phyloP scores from a whole-genome alignment of 2,888 invertebrate species.

The Lithophane ornitopus region DNA sequence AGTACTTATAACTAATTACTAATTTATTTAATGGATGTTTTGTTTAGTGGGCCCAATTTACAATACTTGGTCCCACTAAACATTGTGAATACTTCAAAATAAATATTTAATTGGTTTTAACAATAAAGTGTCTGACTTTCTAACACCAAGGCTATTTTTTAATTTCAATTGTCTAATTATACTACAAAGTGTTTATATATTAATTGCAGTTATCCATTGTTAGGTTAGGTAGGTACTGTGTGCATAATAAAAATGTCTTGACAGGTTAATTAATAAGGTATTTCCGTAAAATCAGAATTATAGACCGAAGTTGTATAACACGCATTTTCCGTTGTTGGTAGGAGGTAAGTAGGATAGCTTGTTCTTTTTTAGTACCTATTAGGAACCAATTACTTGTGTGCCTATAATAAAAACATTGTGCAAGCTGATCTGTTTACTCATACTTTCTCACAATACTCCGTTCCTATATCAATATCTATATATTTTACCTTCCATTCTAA shows the following conservation, averaged over 20 bases:
- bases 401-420: not conserved
- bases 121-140: constrained; percentile 43
- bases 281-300: constrained; percentile 15
- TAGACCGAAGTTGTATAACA: not conserved
- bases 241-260: not conserved
- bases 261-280: not conserved
- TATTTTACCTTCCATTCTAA: not conserved
- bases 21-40: not conserved
- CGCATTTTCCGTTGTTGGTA: constrained; percentile 13
- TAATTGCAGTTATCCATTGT: not conserved
- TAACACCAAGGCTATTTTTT: constrained; percentile 61
- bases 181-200: not conserved
- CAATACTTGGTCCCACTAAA: no score
- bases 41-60: not conserved
- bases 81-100: not conserved
- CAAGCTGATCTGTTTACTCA: not conserved
- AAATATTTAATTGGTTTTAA: constrained; percentile 16
- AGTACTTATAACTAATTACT: not conserved
- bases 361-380: not conserved
- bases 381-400: not conserved
- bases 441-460: not conserved
- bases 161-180: constrained; percentile 16
- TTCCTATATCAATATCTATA: not conserved
- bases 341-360: not conserved
- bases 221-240: not conserved